Evolutionary conservation across 2,797 vertebrate species (phyloP).

Genomic region (Triplophysa bombifrons): DNA sequence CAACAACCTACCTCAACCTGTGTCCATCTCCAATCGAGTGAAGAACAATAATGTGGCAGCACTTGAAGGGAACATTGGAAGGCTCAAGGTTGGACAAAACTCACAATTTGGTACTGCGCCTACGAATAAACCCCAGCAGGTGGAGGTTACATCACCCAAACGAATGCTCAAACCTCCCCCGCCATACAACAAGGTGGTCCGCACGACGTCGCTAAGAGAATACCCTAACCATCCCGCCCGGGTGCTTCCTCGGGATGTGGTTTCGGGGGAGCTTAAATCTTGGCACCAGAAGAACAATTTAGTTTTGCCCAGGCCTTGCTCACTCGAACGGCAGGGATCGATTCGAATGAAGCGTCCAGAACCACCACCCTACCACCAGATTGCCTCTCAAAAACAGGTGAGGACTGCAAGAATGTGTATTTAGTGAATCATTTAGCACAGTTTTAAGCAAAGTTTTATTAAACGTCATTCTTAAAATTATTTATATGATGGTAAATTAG

Average conservation of each 20-base stretch:
- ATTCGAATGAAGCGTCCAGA: conserved; percentile 70
- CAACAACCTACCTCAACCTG: conserved; percentile 43
- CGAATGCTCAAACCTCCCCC: conserved; percentile 71
- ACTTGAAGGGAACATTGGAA: conserved; percentile 60
- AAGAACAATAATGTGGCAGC: conserved; percentile 38
- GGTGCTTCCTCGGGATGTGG: conserved; percentile 77
- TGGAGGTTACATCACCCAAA: conserved; percentile 54
- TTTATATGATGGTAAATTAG: neutral
- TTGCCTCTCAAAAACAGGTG: conserved; percentile 66
- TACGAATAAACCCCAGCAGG: conserved; percentile 35
- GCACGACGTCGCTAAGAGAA: conserved; percentile 85
- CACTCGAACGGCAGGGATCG: conserved; percentile 74
- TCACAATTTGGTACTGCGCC: conserved; percentile 38
- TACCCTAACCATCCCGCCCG: conserved; percentile 71
- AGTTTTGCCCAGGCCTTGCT: conserved; percentile 66
- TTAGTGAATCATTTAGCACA: neutral
- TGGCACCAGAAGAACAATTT: conserved; percentile 85
- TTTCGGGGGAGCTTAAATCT: conserved; percentile 85
- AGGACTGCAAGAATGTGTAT: neutral
- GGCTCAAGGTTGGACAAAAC: conserved; percentile 59
- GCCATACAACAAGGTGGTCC: conserved; percentile 79
- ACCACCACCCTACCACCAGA: conserved; percentile 66
- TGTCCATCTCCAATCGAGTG: conserved; percentile 9
- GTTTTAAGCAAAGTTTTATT: too few relatives aligned
- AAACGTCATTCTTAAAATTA: neutral